phyloP scores from a whole-genome alignment of 1,140 invertebrate species.

The Meteorus sp. region DNA sequence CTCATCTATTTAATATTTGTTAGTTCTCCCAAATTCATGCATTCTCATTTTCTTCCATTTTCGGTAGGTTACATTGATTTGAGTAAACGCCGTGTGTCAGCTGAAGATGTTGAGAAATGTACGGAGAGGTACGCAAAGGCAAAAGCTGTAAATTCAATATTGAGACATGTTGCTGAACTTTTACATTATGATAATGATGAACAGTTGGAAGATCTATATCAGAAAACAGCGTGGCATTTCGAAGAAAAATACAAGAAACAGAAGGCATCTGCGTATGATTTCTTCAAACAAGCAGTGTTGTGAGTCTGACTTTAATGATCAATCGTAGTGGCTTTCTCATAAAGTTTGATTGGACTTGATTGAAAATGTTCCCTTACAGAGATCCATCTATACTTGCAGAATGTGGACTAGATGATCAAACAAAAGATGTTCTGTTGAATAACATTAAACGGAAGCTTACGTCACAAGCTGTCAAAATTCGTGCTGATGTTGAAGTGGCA shows the following conservation, averaged over 20 bases:
- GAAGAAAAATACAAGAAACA: conserved; percentile 96
- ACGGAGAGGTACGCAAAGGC: conserved; percentile 98
- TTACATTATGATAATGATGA: conserved; percentile 88
- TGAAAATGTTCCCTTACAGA: conserved; percentile 58
- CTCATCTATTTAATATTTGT: neutral
- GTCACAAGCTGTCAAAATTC: conserved; percentile 96
- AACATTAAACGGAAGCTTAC: conserved; percentile 97
- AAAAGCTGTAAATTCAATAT: conserved; percentile 97
- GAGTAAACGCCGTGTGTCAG: conserved; percentile 96
- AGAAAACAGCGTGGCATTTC: conserved; percentile 98
- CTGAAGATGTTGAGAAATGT: conserved; percentile 97
- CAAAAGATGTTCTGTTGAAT: conserved; percentile 88
- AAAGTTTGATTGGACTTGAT: conserved; percentile 20
- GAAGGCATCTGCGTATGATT: conserved; percentile 90
- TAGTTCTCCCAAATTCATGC: conserved; percentile 11
- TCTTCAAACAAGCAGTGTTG: conserved; percentile 97
- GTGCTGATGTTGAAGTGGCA: conserved; percentile 97
- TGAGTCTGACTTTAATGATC: conserved; percentile 64
- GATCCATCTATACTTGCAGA: conserved; percentile 94
- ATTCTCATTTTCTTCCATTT: no score
- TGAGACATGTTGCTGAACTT: conserved; percentile 95
- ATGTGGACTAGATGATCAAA: conserved; percentile 91
- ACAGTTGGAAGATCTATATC: conserved; percentile 93
- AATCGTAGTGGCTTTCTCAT: neutral
- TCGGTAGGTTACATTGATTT: conserved; percentile 98